Evolutionary conservation across 1,140 invertebrate genomes (phyloP), one percentile per base, ranked within the genome.

Genomic region (Bombus impatiens): DNA sequence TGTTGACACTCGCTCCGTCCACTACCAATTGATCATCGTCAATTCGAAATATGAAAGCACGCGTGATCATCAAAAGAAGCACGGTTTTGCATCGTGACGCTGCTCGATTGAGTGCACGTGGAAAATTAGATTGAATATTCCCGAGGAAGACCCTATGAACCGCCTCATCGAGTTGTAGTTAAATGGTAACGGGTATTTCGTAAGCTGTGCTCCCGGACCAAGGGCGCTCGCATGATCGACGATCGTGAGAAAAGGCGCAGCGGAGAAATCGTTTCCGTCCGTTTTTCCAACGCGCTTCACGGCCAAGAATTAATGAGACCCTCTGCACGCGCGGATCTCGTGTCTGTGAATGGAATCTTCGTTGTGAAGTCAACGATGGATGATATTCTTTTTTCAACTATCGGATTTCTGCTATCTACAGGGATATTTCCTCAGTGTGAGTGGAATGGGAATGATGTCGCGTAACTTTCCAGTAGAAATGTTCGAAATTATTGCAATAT

Each of bases 31-130:
- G 78, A 89, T 89, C 85, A n/a, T 59, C 57, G 62, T 68, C 47
- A 88, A 84, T 84, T 70, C 62, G 35, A 86, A 72, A n/a, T 67
- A 40, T 10, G 42, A 12, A 65, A 28, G 53, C 35, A 89, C 88
- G 79, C 79, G 81, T 82, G 79, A 87, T 80, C 74, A 22, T 59
- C 57, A 67, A 37, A 78, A 67, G 44, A 57, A 70, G 44, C 80
- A 82, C 65, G 87, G 53, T 44, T 65, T 42, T 28, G 84, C 88
- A 35, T 86, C 78, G 77, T 80, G 70, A 88, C 44, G 62, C 77
- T 37, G 65, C 37, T 65, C 78, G 71, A 89, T 89, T 87, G 78
- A 79, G 84, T 89, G 81, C 78, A 87, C 85, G 57, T 72, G 40
- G 78, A 78, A 81, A 81, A 82, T 85, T 86, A 70, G 15, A 86